Conservation (phyloP, 92 coral and sea anemone genomes). For the Siderastrea radians region DNA sequence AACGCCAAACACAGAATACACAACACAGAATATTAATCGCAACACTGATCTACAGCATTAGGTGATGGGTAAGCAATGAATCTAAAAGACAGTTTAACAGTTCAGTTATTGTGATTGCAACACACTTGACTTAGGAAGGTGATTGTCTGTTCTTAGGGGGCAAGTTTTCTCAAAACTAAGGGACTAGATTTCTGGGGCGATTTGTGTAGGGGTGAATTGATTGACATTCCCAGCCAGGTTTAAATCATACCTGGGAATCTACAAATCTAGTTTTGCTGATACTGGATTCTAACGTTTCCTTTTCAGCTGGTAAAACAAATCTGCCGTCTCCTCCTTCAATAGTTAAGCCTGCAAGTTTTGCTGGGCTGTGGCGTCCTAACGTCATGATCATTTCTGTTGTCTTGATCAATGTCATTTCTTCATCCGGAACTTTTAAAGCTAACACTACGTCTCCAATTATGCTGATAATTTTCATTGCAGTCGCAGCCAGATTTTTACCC, state of each 20-base stretch:
- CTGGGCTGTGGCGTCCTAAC: conserved; percentile 35
- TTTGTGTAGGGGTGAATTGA: no score
- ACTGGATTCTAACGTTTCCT: conserved; percentile 3
- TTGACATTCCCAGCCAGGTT: no score
- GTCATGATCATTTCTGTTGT: conserved; percentile 33
- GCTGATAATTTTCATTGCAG: conserved; percentile 23
- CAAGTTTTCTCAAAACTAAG: no score
- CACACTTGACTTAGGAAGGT: no score
- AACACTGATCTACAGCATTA: no score
- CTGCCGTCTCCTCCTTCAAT: conserved; percentile 36
- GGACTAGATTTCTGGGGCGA: no score
- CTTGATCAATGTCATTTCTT: conserved; percentile 19
- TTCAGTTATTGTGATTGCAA: no score
- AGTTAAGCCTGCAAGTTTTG: conserved; percentile 23
- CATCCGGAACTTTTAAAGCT: conserved; percentile 42
- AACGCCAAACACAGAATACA: no score
- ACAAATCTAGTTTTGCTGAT: conserved; percentile 1
- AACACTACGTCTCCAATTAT: conserved; percentile 33
- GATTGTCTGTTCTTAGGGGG: no score
- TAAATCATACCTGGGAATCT: conserved; percentile 48
- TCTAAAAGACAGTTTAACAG: no score
- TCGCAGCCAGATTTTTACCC: conserved; percentile 31
- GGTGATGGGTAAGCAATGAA: no score
- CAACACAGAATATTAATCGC: no score
- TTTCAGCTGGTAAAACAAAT: conserved; percentile 37